These are phyloP conservation scores for Osmerus mordax DNA, from an alignment of 2,113 vertebrate genomes.

Conservation along the genomic window DNA sequence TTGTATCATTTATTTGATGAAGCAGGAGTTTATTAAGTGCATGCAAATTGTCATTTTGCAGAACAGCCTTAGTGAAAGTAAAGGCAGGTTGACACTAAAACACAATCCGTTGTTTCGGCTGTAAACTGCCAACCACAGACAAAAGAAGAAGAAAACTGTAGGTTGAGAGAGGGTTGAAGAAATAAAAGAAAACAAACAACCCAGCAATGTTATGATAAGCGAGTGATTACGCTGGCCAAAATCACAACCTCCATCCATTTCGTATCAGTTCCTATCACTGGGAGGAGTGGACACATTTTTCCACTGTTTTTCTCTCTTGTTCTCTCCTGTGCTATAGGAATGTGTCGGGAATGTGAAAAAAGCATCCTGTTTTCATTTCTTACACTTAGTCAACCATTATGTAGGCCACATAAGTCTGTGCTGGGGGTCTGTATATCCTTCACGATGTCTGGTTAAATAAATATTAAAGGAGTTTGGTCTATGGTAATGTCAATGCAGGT, in stretches of 20 bases:
- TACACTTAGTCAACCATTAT: slow-evolving; percentile 59
- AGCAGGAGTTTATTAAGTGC: no score
- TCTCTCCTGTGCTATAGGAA: slow-evolving; percentile 63
- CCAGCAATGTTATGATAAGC: slow-evolving; percentile 60
- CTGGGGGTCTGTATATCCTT: not conserved
- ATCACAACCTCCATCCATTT: slow-evolving; percentile 67
- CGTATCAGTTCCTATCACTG: slow-evolving; percentile 57
- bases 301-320: slow-evolving; percentile 49
- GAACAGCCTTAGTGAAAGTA: no score
- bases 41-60: no score
- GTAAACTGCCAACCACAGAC: not conserved
- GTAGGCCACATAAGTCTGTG: not conserved
- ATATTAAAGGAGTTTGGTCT: not conserved
- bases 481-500: not conserved
- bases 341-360: slow-evolving; percentile 73
- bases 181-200: slow-evolving; percentile 54
- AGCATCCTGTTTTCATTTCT: slow-evolving; percentile 82
- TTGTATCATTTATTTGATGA: no score
- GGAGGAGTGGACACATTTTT: slow-evolving; percentile 59
- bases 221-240: slow-evolving; percentile 67
- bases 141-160: no score
- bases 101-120: no score
- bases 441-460: not conserved
- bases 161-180: not conserved
- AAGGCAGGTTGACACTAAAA: no score